Evolutionary conservation across 1,140 invertebrate species (phyloP), one percentile per base, ranked within the genome.

Genomic region (Calycopis cecrops): DNA sequence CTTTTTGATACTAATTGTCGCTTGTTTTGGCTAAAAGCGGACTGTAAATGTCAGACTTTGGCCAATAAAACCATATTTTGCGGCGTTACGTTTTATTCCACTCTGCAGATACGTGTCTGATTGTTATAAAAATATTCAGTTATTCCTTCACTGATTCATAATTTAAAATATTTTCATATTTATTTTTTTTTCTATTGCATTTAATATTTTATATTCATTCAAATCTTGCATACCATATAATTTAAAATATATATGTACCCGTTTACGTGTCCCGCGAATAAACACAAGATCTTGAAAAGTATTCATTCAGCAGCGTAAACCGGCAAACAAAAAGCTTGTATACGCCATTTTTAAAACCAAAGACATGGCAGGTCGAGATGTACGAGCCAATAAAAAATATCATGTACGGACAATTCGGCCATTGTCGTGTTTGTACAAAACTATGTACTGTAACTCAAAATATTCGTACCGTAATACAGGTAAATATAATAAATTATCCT

Each of bases 331-430:
- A 87, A 88, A 88, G 85, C 85, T 87, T 87, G 85, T 88, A 88
- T 87, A 88, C 86, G 86, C 86, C 86, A 88, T 88, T 88, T 88
- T 88, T 88, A 86, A 88, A 88, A 87, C 86, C 86, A 85, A 85
- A 87, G 86, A 88, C 86, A 88, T 87, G 86, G 86, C 85, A 87
- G 81, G 79, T 84, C 76, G 72, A 69, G 74, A 73, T 82, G 80
- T 83, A 84, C 69, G 81, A 76, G 80, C 84, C 84, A 85, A 87
- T 85, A 87, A 87, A 87, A 87, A 87, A 87, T 87, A 83, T 85
- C 70, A 76, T 80, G 80, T 80, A 78, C 82, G 68, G 76, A 81
- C 77, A 83, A 76, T 85, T 84, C 84, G 84, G 84, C 85, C 85
- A 87, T 87, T 85, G 82, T 87, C 84, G 84, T 87, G 84, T 87